These are phyloP conservation scores for Caradrina kadenii DNA, from an alignment of 2,888 invertebrate species.

Conservation along the genomic window DNA sequence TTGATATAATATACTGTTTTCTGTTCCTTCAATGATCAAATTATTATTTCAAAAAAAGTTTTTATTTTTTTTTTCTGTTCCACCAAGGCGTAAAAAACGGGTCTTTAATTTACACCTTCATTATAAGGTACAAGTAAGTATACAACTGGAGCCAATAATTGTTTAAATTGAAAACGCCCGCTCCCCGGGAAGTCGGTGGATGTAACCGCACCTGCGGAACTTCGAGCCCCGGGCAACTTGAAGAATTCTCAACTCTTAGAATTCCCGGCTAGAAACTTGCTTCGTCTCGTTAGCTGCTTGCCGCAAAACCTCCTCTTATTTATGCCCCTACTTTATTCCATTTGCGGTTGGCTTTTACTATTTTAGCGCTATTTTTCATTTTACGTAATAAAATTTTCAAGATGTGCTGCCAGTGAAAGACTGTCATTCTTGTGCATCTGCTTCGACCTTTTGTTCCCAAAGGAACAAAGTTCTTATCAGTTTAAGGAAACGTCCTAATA, in stretches of 20 bases:
- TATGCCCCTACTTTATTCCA: constrained; percentile 86
- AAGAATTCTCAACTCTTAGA: constrained; percentile 81
- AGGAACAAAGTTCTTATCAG: background rate
- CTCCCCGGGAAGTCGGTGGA: constrained; percentile 66
- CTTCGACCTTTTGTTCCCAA: background rate
- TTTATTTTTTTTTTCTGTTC: constrained; percentile 5
- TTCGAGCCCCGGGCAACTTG: constrained; percentile 72
- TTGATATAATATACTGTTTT: constrained; percentile 20
- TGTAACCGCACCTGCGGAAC: constrained; percentile 80
- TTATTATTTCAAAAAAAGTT: constrained; percentile 1
- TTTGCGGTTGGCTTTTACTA: constrained; percentile 73
- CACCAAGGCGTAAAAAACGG: constrained; percentile 8
- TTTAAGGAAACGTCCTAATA: background rate
- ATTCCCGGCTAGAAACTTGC: constrained; percentile 80
- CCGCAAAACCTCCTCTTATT: constrained; percentile 88
- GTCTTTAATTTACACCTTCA: constrained; percentile 52
- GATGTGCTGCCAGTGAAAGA: constrained; percentile 39
- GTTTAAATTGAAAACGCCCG: constrained; percentile 77
- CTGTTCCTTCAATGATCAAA: constrained; percentile 1
- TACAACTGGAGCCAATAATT: constrained; percentile 70
- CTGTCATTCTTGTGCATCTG: constrained; percentile 24
- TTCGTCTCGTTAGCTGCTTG: constrained; percentile 85
- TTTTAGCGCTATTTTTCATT: constrained; percentile 53
- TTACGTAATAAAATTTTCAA: constrained; percentile 47
- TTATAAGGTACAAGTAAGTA: constrained; percentile 46